Percentiles rank a stretch among this genome's conserved stretches.
Evolutionary conservation across 2,797 vertebrate genomes (phyloP).

Genomic region (Schizothorax lantsangensis): DNA sequence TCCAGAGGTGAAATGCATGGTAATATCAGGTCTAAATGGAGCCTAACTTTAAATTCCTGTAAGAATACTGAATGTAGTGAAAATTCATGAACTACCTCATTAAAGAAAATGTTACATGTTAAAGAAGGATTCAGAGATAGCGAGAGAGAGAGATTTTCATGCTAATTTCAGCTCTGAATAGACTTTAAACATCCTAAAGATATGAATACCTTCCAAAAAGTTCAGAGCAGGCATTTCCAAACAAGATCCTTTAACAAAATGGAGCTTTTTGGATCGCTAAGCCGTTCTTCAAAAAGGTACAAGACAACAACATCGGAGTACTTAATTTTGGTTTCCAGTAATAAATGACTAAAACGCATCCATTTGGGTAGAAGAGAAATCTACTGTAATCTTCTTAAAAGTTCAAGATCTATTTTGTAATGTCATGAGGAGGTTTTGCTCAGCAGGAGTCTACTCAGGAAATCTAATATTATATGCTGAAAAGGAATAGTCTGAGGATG

Average conservation of each 20-base stretch:
- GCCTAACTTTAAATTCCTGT: neutral
- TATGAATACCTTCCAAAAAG: neutral
- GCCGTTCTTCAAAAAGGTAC: neutral
- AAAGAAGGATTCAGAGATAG: neutral
- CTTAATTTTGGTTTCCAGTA: neutral
- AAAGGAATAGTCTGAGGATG: neutral
- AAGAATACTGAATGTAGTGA: neutral
- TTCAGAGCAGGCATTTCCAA: neutral
- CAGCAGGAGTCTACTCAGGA: neutral
- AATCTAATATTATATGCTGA: neutral
- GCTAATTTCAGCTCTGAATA: conserved; percentile 4
- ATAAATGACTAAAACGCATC: conserved; percentile 8
- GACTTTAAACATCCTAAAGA: neutral
- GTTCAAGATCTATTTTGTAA: conserved; percentile 11
- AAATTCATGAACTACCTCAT: neutral
- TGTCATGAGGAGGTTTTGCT: conserved; percentile 22
- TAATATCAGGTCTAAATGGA: neutral
- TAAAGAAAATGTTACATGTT: neutral
- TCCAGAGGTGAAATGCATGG: neutral
- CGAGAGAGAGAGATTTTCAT: neutral
- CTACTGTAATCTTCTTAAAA: conserved; percentile 12
- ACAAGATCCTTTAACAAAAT: neutral
- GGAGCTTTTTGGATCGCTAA: neutral
- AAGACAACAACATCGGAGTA: conserved; percentile 3
- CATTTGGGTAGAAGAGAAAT: neutral